Evolutionary conservation across 37 sponge, comb jelly and placozoan genomes (phyloP), one percentile per base, ranked within the genome.

Genomic region (Mnemiopsis leidyi): DNA sequence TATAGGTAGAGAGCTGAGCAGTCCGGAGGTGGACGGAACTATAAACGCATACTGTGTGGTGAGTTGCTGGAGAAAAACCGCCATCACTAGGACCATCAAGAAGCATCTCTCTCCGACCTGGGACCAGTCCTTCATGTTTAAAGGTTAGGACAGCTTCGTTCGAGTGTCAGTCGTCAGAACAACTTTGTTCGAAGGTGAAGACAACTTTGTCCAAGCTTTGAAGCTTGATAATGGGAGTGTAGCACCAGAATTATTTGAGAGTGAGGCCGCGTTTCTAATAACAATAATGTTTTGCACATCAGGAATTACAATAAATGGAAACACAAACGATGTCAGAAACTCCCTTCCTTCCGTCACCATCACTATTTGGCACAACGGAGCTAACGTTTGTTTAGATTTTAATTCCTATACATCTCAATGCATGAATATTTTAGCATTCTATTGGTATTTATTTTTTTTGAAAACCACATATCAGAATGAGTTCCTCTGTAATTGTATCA

Each of bases 1-100:
- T n/a, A n/a, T 25, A 71, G 75, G 75, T 28, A n/a, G 75, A 29
- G 75, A 71, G n/a, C 75, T 71, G 75, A 71, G 26, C 30, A 71
- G 75, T 18, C 75, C 75, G 30, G 75, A 71, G 75, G 75, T 71
- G 30, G 75, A 71, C 20, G 75, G 75, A 29, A 71, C 75, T n/a
- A 71, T 71, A n/a, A 71, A 71, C 30, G 75, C 75, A 25, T 71
- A 71, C 75, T 71, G 75, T 71, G 75, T 71, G 30, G 75, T 71
- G 26, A 71, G 75, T 28, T 71, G 75, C 75, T 71, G 75, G 75
- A n/a, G 75, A 29, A 13, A 71, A 13, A 71, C 75, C n/a, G 75
- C 75, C 75, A 71, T 71, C 20, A 71, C 75, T 29, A 5, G 75
- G 3, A 71, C 75, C 30, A 71, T 71, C 5, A 71, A 71, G 75